These are phyloP conservation scores for Phortica variegata DNA, from an alignment of 1,140 invertebrate species.

Conservation along the genomic window DNA sequence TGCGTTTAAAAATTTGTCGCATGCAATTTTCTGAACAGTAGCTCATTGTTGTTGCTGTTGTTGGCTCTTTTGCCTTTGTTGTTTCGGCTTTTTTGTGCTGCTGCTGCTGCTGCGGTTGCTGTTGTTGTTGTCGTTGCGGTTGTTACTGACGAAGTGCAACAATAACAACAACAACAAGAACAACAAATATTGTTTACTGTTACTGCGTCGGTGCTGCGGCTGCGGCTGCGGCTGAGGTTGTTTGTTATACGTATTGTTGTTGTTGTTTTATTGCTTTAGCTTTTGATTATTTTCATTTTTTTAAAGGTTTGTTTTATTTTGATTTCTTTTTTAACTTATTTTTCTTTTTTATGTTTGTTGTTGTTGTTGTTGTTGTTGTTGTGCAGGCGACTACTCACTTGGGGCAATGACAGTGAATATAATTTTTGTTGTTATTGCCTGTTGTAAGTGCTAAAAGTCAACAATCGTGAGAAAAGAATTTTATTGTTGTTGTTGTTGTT, in stretches of 20 bases:
- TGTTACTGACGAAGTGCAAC: no score
- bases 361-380: no score
- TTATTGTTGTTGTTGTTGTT: slow-evolving; percentile 45
- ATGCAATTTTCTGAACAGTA: slow-evolving; percentile 22
- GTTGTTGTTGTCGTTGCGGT: slow-evolving; percentile 9
- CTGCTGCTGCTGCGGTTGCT: slow-evolving; percentile 7
- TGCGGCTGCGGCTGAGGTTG: slow-evolving; percentile 17
- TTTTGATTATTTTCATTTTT: no score
- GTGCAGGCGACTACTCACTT: no score
- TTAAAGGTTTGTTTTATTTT: no score
- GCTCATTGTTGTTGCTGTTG: slow-evolving; percentile 30
- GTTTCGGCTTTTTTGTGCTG: background rate
- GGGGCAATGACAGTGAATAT: slow-evolving; percentile 40
- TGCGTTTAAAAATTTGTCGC: slow-evolving; percentile 3
- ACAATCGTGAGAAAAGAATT: slow-evolving; percentile 55
- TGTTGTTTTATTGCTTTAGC: no score
- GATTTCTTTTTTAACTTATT: no score
- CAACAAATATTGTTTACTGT: no score
- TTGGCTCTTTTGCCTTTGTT: background rate
- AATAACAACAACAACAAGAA: slow-evolving; percentile 8
- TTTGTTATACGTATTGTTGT: no score
- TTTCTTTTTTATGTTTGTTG: no score
- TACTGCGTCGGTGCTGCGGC: no score
- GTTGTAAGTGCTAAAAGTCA: slow-evolving; percentile 52
- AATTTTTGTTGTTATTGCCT: slow-evolving; percentile 31